Percentiles rank a stretch among this genome's conserved stretches.
Evolutionary conservation across 2,113 vertebrate species (phyloP).

Genomic region (Coracopsis vasa): DNA sequence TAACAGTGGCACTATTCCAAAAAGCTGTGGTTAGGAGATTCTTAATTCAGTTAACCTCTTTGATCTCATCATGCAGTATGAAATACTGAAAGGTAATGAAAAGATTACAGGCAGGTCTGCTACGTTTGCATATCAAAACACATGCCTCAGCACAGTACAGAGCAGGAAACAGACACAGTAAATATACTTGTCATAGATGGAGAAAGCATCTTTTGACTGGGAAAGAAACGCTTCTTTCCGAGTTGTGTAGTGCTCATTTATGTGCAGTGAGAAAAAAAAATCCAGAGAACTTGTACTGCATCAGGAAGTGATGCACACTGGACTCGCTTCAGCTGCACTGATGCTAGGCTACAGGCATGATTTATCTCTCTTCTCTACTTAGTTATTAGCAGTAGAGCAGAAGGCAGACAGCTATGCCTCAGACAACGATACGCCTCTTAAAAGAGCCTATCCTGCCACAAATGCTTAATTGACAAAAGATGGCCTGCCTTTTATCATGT

Average conservation of each 20-base stretch:
- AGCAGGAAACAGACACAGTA: neutral
- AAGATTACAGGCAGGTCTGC: neutral
- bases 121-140: neutral
- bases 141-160: accelerated
- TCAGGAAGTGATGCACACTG: neutral
- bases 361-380: neutral
- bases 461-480: neutral
- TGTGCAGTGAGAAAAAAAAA: neutral
- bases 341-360: neutral
- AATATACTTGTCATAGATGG: neutral
- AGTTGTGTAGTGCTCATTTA: neutral
- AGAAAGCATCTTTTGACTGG: neutral
- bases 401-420: neutral
- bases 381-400: neutral
- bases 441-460: neutral
- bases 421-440: neutral
- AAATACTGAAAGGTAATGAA: neutral
- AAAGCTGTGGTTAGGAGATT: neutral
- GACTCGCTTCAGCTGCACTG: neutral
- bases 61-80: neutral
- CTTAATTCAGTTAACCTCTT: conserved; percentile 30
- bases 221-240: neutral
- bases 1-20: neutral
- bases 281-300: neutral
- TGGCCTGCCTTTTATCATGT: neutral